These are phyloP conservation scores for Discoglossus pictus DNA, from an alignment of 2,797 vertebrate species.

Conservation along the genomic window DNA sequence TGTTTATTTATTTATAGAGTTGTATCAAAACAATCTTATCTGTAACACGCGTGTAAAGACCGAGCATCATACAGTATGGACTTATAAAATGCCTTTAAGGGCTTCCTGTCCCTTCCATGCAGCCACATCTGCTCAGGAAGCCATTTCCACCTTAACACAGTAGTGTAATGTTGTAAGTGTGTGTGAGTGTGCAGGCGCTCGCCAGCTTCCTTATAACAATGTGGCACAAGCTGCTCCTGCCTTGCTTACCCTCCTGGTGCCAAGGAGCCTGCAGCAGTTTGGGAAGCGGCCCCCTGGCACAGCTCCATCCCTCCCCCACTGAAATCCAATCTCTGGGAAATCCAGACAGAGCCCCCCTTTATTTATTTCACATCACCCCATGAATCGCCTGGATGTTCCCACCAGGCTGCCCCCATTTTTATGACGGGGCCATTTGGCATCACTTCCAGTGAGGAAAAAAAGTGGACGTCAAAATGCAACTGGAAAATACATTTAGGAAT, in stretches of 20 bases:
- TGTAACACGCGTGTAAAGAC: too few relatives aligned
- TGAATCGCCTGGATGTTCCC: background rate
- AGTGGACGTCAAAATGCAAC: too few relatives aligned
- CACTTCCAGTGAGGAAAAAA: background rate
- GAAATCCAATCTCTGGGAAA: background rate
- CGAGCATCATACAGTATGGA: too few relatives aligned
- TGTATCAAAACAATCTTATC: too few relatives aligned
- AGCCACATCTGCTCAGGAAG: background rate
- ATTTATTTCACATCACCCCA: background rate
- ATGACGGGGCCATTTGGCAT: background rate
- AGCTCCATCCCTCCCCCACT: background rate
- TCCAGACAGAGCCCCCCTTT: background rate
- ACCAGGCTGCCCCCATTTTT: background rate
- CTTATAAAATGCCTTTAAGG: too few relatives aligned
- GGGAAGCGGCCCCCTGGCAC: constrained; percentile 10
- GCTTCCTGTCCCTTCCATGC: too few relatives aligned
- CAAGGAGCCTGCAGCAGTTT: constrained; percentile 1
- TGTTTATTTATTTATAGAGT: too few relatives aligned
- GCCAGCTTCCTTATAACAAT: constrained; percentile 11
- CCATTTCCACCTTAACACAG: background rate
- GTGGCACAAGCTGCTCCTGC: background rate
- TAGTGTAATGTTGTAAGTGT: background rate
- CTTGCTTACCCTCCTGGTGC: background rate
- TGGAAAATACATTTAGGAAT: too few relatives aligned
- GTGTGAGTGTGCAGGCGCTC: background rate